Evolutionary conservation across 2,888 invertebrate genomes (phyloP), one percentile per base, ranked within the genome.

Genomic region (Ophraella communa): DNA sequence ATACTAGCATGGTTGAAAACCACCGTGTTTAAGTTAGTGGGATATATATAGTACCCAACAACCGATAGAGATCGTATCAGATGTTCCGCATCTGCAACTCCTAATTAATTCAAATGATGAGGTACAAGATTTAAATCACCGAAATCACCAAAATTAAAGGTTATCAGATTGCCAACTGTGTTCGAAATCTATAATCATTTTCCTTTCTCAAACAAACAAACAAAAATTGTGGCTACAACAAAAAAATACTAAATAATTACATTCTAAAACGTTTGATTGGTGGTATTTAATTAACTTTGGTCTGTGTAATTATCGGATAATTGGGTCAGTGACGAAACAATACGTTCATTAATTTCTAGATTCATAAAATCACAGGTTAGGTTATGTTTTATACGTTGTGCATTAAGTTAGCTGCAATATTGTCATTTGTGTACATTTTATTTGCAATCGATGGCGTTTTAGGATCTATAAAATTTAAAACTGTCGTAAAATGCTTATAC

Each of bases 101-200:
- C 60, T 60, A 60, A 60, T 60, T 60, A 60, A 60, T 60, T 60
- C 60, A 60, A 60, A 60, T 60, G 60, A 60, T 60, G 60, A 60
- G 60, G 60, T 60, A 52, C 53, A 60, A 42, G 60, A 60, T 60
- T 60, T 52, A 60, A 60, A 60, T 60, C 60, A 49, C 52, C 60
- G 45, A 60, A 60, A 60, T 60, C 60, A 60, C 60, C 60, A 33
- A 60, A 60, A 60, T 60, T 60, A 60, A 60, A 53, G 60, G 60
- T 45, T 60, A 60, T 60, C 60, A 60, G 60, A 60, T 60, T 53
- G 60, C 60, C 60, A 60, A 60, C 60, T 52, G 60, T 35, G 60
- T 18, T 24, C 53, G 52, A 44, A 53, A 60, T 60, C 21, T 60
- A 53, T 60, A 60, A 60, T 60, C 42, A 62, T 65, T 58, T 60